phyloP scores from a whole-genome alignment of 2,113 vertebrate species.

The Channa argus region DNA sequence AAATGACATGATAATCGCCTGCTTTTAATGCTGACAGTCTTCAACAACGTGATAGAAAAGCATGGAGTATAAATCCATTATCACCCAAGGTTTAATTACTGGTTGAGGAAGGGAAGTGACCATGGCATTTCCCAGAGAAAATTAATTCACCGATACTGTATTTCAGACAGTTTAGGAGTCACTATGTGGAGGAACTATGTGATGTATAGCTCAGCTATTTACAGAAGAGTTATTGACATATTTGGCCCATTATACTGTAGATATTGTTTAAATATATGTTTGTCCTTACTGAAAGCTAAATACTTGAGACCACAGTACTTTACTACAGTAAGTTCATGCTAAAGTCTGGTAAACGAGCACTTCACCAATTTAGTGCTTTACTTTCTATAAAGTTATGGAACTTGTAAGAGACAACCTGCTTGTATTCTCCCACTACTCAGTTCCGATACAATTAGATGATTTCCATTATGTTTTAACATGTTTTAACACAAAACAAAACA shows the following conservation, averaged over 20 bases:
- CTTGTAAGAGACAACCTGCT: too few species aligned
- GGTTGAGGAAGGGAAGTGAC: constrained; percentile 31
- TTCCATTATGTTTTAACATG: too few species aligned
- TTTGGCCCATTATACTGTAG: not conserved
- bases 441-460: too few species aligned
- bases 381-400: not conserved
- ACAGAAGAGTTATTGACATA: not conserved
- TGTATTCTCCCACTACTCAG: too few species aligned
- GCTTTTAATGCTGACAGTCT: constrained; percentile 30
- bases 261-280: not conserved
- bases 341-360: not conserved
- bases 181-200: not conserved
- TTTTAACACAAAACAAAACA: too few species aligned
- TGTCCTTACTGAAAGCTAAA: not conserved
- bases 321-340: too few species aligned
- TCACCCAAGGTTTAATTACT: constrained; percentile 50
- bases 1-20: constrained; percentile 49
- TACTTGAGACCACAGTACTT: too few species aligned
- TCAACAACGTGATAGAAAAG: constrained; percentile 33
- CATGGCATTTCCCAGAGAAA: constrained; percentile 25
- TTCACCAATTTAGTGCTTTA: too few species aligned
- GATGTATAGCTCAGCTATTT: not conserved
- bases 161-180: constrained; percentile 1
- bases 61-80: constrained; percentile 49
- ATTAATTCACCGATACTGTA: not conserved